phyloP scores from a whole-genome alignment of 1,140 invertebrate genomes.

The Latrodectus geometricus region DNA sequence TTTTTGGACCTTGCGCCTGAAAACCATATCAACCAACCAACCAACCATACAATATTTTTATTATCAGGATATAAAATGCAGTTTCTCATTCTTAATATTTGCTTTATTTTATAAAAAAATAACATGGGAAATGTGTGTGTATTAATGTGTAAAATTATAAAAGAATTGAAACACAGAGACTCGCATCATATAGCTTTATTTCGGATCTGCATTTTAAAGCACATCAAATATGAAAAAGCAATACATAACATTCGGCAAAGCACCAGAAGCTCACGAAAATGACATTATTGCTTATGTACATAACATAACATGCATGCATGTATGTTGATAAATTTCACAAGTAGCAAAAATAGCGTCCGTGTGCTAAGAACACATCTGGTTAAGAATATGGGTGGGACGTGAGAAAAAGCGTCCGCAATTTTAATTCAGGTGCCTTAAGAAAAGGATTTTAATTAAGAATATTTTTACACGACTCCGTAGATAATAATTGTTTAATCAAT shows the following conservation, averaged over 20 bases:
- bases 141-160: not conserved
- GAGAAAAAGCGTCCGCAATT: not conserved
- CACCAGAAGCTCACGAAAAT: slow-evolving; percentile 45
- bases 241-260: slow-evolving; percentile 46
- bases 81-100: too few species aligned
- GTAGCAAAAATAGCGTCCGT: slow-evolving; percentile 57
- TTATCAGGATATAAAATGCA: too few species aligned
- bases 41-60: too few species aligned
- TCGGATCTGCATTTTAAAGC: slow-evolving; percentile 24
- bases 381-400: not conserved
- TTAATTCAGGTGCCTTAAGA: not conserved
- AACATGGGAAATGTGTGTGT: too few species aligned
- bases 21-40: too few species aligned
- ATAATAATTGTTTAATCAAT: too few species aligned
- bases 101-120: too few species aligned
- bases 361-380: slow-evolving; percentile 57
- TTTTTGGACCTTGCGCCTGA: too few species aligned
- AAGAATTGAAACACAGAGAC: not conserved
- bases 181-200: slow-evolving; percentile 4
- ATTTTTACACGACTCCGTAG: too few species aligned
- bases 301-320: slow-evolving; percentile 28
- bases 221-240: slow-evolving; percentile 48
- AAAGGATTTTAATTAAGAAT: too few species aligned
- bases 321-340: slow-evolving; percentile 27
- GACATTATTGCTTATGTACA: slow-evolving; percentile 53